Evolutionary conservation across 2,797 vertebrate genomes (phyloP), one percentile per base, ranked within the genome.

Genomic region (Spondyliosoma cantharus): DNA sequence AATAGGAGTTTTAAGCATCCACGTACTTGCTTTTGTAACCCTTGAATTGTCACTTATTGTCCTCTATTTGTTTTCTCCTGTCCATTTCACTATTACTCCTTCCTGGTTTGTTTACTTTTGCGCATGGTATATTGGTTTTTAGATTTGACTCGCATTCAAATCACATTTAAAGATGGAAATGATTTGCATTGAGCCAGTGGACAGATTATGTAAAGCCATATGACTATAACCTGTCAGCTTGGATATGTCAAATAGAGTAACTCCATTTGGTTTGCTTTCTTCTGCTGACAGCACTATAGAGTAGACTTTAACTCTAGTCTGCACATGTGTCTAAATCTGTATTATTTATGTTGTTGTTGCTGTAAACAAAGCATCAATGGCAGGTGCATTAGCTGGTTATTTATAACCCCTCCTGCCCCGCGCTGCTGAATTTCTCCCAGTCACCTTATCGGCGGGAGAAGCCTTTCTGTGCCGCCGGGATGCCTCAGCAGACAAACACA

Each of bases 401-500:
- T 81, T 72, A 46, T 76, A 62, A 48, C 53, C n/a, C 61, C n/a
- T 56, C 50, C 22, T 56, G 61, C 6, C 42, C 1, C 0, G 14
- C 64, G 64, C 24, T 22, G 57, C 59, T 52, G 24, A 81, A 53
- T 76, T 61, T 46, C 53, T 65, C 37, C 57, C 43, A 0, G 27
- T 76, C 46, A 57, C 71, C 46, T 80, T 16, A 65, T 80, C 79
- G 64, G 60, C 45, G 24, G 68, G 58, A 53, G 71, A 68, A 61
- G 70, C 70, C 61, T 32, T 52, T 74, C 25, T 58, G 5, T 67
- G 64, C 67, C 7, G 20, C 37, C 0, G 63, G 73, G 76, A 72
- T 70, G 52, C 76, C 78, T 76, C 84, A 42, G 85, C 75, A 86
- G 80, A 85, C 86, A 82, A 72, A 85, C 89, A 82, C 67, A 69